Percentiles rank a stretch among this genome's conserved stretches.
phyloP scores from a whole-genome alignment of 92 coral and sea anemone species.

The Metridium senile region DNA sequence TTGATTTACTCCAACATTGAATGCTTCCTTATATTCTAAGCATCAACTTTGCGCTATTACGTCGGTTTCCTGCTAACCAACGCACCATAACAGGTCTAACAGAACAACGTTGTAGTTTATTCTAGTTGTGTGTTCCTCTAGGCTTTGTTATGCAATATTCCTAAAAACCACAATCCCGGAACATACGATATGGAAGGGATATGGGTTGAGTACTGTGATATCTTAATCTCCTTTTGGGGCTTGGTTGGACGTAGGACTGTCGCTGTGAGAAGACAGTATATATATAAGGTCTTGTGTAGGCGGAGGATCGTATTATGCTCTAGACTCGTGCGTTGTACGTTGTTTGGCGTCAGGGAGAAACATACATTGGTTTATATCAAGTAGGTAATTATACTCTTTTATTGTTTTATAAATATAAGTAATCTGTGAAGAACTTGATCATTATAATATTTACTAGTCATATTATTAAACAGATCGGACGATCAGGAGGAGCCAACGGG shows the following conservation, averaged over 20 bases:
- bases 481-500: no score
- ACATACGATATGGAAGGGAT: neutral
- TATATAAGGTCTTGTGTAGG: neutral
- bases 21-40: no score
- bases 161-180: neutral
- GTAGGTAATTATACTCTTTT: neutral
- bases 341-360: neutral
- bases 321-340: neutral
- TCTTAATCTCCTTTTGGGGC: neutral
- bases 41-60: no score
- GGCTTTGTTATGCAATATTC: neutral
- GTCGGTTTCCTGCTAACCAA: no score
- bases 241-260: neutral
- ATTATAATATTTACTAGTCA: no score
- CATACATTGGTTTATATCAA: neutral
- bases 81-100: no score
- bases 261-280: neutral
- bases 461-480: no score
- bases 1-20: no score
- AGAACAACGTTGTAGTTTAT: no score
- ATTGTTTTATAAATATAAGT: neutral
- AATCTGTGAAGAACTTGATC: neutral
- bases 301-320: neutral
- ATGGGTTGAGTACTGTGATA: neutral
- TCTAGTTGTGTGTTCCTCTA: neutral